phyloP scores from a whole-genome alignment of 2,888 invertebrate species.

The Venusia cambrica region DNA sequence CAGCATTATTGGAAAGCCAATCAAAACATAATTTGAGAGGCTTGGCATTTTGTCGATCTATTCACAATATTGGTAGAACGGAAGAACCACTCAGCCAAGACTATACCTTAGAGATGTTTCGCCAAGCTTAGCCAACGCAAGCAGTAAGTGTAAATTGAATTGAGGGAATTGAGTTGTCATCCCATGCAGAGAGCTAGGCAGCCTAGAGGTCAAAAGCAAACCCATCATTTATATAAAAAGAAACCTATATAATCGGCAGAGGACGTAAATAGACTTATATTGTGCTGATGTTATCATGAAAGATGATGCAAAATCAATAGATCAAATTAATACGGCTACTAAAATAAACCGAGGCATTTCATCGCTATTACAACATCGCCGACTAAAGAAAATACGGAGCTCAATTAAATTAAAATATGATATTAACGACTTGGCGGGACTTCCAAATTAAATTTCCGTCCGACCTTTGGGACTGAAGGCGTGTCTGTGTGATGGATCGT shows the following conservation, averaged over 20 bases:
- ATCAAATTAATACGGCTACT: too few species aligned
- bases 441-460: conserved; percentile 19
- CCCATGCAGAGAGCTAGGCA: conserved; percentile 3
- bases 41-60: not conserved
- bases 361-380: too few species aligned
- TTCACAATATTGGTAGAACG: conserved; percentile 10
- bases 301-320: too few species aligned
- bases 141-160: too few species aligned
- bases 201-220: too few species aligned
- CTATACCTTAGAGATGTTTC: conserved; percentile 10
- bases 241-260: too few species aligned
- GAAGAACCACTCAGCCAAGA: conserved; percentile 8
- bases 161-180: conserved; percentile 9
- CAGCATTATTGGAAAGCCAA: not conserved
- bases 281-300: too few species aligned
- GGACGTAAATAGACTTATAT: conserved; percentile 3
- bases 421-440: conserved; percentile 19
- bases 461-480: conserved; percentile 25
- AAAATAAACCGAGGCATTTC: too few species aligned
- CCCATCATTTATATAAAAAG: too few species aligned
- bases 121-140: conserved; percentile 10
- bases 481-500: conserved; percentile 21
- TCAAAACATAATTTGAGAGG: not conserved
- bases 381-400: not conserved
- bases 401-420: conserved; percentile 16